phyloP scores from a whole-genome alignment of 2,888 invertebrate genomes.

The Xestia ashworthii region DNA sequence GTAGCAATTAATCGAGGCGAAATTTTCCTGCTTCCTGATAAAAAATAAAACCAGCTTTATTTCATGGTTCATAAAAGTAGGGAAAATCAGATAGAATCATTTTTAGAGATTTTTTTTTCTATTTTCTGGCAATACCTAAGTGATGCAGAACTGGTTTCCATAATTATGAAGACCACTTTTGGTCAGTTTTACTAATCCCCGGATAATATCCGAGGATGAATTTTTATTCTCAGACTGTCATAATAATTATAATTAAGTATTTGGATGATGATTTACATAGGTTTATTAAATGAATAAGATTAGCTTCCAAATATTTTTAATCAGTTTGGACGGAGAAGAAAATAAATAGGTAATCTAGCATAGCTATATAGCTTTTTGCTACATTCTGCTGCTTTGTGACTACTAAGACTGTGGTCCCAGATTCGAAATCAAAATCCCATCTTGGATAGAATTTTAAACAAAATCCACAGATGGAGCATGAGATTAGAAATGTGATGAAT shows the following conservation, averaged over 20 bases:
- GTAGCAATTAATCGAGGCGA: constrained; percentile 15
- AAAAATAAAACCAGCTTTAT: not conserved
- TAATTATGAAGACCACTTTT: not conserved
- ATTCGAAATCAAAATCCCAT: constrained; percentile 11
- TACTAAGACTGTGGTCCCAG: not conserved
- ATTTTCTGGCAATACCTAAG: not conserved
- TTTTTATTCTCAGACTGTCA: not conserved
- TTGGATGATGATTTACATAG: not conserved
- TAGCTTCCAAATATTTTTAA: not conserved
- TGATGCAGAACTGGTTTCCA: not conserved
- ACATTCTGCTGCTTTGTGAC: not conserved
- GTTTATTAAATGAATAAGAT: not conserved
- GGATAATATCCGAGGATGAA: not conserved
- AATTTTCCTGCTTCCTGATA: constrained; percentile 27
- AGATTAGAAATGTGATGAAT: constrained; percentile 40
- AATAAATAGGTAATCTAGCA: too few relatives aligned
- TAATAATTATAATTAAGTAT: not conserved
- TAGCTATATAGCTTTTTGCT: not conserved
- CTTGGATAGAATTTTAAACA: constrained; percentile 11
- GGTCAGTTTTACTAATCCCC: not conserved
- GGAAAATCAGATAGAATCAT: not conserved
- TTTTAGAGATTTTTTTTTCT: not conserved
- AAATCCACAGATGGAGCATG: constrained; percentile 42
- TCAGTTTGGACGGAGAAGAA: not conserved
- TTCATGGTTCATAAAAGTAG: not conserved